Evolutionary conservation across 2,888 invertebrate species (phyloP), one percentile per base, ranked within the genome.

Genomic region (Oxyscelio sp.): DNA sequence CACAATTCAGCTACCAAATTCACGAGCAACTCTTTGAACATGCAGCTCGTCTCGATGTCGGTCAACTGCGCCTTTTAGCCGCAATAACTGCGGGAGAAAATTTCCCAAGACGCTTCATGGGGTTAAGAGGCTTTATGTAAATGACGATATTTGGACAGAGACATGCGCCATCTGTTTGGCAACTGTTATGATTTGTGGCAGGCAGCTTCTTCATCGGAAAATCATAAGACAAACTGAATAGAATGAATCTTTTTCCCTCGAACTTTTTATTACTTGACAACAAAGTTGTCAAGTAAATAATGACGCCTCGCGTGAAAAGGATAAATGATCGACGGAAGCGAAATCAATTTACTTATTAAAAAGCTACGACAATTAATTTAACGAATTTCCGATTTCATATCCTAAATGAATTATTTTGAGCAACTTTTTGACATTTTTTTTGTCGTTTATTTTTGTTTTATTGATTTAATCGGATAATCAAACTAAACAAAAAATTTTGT

Each of bases 81-180:
- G 54, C 3, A n/a, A 8, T 21, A 11, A 34, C 5, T 34, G 34
- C 11, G 34, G 0, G 31, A 24, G 54, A 43, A 63, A 38, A 31
- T 65, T 65, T 65, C 65, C 75, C 34, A 63, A 65, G 65, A 34
- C 48, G 58, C 27, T 45, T n/a, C 48, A 43, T 52, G 61, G 61
- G 31, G 66, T 68, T 61, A 61, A 50, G 27, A 48, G 40, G 61
- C 38, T 50, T 15, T 50, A 61, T 52, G 75, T 58, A 58, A 75
- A 75, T 48, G 68, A 43, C 54, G 22, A 22, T 45, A 68, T 70
- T 79, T 79, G 48, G 59, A 63, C 54, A 71, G 78, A 43, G 78
- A 70, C 34, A 61, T 43, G 50, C 56, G 61, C 70, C 78, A 79
- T 79, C 78, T 79, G 79, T 71, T 65, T 73, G 65, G 45, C 73